Percentiles rank a stretch among this genome's conserved stretches.
Evolutionary conservation across 2,888 invertebrate genomes (phyloP).

Genomic region (Apotomis betuletana): DNA sequence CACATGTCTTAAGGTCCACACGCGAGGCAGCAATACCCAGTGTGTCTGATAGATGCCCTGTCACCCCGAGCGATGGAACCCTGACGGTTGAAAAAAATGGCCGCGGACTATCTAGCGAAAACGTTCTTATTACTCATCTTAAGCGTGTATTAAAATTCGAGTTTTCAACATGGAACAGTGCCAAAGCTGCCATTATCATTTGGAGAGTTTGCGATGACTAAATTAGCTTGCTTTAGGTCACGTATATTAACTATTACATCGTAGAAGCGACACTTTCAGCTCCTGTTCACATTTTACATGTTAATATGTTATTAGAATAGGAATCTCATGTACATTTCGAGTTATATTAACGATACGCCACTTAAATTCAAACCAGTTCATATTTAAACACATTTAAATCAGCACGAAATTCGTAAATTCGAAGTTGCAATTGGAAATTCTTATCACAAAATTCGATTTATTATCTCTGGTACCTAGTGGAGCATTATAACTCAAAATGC

Average conservation of each 20-base stretch:
- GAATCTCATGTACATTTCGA: not conserved
- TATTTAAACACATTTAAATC: not conserved
- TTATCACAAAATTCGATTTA: conserved; percentile 26
- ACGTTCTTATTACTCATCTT: conserved; percentile 62
- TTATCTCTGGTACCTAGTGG: conserved; percentile 21
- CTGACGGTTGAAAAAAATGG: conserved; percentile 38
- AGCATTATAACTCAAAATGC: not conserved
- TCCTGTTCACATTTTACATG: not conserved
- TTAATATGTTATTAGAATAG: not conserved
- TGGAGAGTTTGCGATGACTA: conserved; percentile 31
- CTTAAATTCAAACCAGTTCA: not conserved
- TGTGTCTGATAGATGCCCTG: conserved; percentile 38
- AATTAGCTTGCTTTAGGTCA: conserved; percentile 18
- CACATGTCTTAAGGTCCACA: conserved; percentile 20
- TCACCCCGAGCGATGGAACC: conserved; percentile 33
- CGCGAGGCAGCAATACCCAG: conserved; percentile 18
- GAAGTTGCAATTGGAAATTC: conserved; percentile 1
- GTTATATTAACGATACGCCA: too few species aligned
- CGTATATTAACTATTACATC: not conserved
- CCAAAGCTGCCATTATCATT: conserved; percentile 55
- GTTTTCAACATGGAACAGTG: conserved; percentile 58
- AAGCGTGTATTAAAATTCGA: conserved; percentile 55
- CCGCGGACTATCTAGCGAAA: conserved; percentile 32
- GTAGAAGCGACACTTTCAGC: not conserved
- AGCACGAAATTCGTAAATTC: conserved; percentile 5